These are phyloP conservation scores for Diuraphis noxia DNA, from an alignment of 1,140 invertebrate species.

Conservation along the genomic window DNA sequence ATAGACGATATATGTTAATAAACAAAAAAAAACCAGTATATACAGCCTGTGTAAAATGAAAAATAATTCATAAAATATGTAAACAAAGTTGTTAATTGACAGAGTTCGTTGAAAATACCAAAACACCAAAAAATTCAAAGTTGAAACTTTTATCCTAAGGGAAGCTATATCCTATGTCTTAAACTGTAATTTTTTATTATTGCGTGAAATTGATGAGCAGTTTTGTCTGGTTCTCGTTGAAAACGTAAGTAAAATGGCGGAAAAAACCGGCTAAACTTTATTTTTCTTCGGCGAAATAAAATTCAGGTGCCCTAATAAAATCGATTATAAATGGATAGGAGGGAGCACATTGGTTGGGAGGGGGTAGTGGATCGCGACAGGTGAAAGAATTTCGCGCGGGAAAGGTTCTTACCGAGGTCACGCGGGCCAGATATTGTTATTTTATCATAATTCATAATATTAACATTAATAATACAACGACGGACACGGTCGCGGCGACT, in stretches of 20 bases:
- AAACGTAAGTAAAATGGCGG: background rate
- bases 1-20: background rate
- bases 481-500: background rate
- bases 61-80: background rate
- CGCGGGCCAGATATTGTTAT: background rate
- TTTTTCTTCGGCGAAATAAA: background rate
- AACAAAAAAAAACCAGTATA: background rate
- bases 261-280: background rate
- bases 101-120: no score
- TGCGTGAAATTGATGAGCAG: no score
- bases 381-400: background rate
- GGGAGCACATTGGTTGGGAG: background rate
- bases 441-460: background rate
- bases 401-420: background rate
- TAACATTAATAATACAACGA: background rate
- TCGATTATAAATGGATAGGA: background rate
- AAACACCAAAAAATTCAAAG: no score
- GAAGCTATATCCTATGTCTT: no score
- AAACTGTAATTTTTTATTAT: no score
- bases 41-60: background rate
- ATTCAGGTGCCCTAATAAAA: background rate
- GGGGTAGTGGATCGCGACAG: background rate
- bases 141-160: no score
- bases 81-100: no score
- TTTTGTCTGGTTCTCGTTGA: background rate